Evolutionary conservation across 2,113 vertebrate species (phyloP), one percentile per base, ranked within the genome.

Genomic region (Gnathonemus longibarbis): DNA sequence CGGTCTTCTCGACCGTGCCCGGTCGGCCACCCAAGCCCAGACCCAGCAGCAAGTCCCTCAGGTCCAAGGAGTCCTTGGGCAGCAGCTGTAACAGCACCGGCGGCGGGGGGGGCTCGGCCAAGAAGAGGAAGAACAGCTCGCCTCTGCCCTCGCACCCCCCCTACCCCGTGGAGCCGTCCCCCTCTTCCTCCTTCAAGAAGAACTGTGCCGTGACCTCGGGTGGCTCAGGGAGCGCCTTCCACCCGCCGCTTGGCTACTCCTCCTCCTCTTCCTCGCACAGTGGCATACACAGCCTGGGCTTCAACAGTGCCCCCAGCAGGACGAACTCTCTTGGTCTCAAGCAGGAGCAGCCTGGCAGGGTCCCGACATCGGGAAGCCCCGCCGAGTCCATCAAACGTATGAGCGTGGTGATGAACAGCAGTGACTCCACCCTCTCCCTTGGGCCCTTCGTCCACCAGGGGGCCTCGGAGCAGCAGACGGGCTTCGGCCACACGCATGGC

Each of bases 331-430:
- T 96, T 91, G 97, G 97, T 91, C 94, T 97, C 92, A 97, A 98
- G 94, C 97, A 97, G 0, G 98, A 98, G 92, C 95, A 96, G 91
- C 94, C 96, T 89, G 97, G 97, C 87, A 96, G 98, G 93, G 98
- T 97, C 8, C 97, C 97, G 92, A 95, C 95, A 0, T 95, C 96
- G 0, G 97, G 97, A 91, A 98, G 96, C 96, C 97, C 98, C 3
- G 97, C 97, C 2, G 98, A 99, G 92, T 96, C 98, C 50, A 99
- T 99, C 92, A 99, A 98, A 93, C 97, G 98, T 90, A 99, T 99
- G 98, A 99, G 98, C 42, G 98, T 99, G 91, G 97, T 99, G 94
- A 98, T 99, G 96, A 99, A 99, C 96, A 98, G 98, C 93, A 95
- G 98, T 0, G 97, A 99, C 94, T 98, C 98, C 92, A 99, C 98